Percentiles rank a stretch among this genome's conserved stretches.
Conservation (phyloP, 1,140 invertebrate species). For the Drosophila lacteicornis region DNA sequence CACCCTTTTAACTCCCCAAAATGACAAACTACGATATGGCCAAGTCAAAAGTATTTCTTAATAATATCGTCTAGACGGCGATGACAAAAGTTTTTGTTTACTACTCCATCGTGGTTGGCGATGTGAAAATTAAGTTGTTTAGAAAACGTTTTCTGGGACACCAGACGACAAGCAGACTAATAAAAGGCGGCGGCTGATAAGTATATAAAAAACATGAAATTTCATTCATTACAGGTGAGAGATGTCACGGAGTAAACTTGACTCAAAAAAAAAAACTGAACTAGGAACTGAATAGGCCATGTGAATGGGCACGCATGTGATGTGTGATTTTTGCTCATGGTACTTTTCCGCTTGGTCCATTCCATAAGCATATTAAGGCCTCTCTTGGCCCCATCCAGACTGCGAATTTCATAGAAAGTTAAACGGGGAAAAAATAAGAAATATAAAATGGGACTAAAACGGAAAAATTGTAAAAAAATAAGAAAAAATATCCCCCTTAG, state of each 20-base stretch:
- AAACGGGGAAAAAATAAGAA: slow-evolving; percentile 1
- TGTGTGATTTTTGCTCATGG: slow-evolving; percentile 27
- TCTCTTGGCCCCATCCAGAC: not conserved
- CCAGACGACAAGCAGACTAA: slow-evolving; percentile 9
- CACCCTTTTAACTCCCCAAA: slow-evolving; percentile 2
- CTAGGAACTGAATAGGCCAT: not conserved
- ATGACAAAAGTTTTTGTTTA: slow-evolving; percentile 33
- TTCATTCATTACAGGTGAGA: slow-evolving; percentile 25
- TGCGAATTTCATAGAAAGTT: slow-evolving; percentile 52
- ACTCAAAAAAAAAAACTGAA: slow-evolving; percentile 1
- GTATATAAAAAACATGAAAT: slow-evolving; percentile 7
- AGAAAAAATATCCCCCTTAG: slow-evolving; percentile 54
- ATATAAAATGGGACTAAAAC: slow-evolving; percentile 44
- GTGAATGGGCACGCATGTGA: slow-evolving; percentile 19
- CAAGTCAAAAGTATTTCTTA: slow-evolving; percentile 8
- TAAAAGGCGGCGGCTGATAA: not conserved
- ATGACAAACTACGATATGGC: slow-evolving; percentile 11
- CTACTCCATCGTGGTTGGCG: slow-evolving; percentile 2
- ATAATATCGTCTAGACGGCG: slow-evolving; percentile 38
- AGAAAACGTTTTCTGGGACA: slow-evolving; percentile 12
- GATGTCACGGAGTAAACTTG: slow-evolving; percentile 8
- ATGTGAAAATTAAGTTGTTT: slow-evolving; percentile 11
- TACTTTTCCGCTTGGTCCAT: slow-evolving; percentile 37
- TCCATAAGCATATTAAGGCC: slow-evolving; percentile 54
- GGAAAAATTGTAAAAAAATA: slow-evolving; percentile 26